phyloP scores from a whole-genome alignment of 2,113 vertebrate species.

The Cranoglanis bouderius region DNA sequence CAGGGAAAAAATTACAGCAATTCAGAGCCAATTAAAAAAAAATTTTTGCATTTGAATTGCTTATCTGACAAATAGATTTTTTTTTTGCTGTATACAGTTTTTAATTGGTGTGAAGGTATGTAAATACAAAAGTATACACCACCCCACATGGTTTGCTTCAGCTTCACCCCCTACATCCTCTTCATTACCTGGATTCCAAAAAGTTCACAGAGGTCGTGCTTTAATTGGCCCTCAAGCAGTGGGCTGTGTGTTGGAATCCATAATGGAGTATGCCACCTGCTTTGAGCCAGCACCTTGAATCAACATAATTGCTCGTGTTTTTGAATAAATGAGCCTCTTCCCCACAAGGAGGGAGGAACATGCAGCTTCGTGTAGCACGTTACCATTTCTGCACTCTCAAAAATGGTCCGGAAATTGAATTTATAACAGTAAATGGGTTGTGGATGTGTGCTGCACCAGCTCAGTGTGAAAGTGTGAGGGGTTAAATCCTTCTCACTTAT shows the following conservation, averaged over 20 bases:
- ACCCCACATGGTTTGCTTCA: slow-evolving; percentile 16
- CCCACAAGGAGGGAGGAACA: slow-evolving; percentile 3
- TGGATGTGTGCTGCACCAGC: not conserved
- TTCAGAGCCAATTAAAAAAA: not conserved
- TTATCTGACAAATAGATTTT: slow-evolving; percentile 19
- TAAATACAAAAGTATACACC: not conserved
- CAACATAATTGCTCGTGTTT: slow-evolving; percentile 36
- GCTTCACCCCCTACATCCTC: not conserved
- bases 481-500: slow-evolving; percentile 15
- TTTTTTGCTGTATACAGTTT: not conserved
- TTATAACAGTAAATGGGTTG: not conserved
- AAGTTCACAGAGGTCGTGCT: slow-evolving; percentile 23
- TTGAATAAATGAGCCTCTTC: slow-evolving; percentile 30
- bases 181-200: slow-evolving; percentile 31
- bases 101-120: slow-evolving; percentile 37
- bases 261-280: slow-evolving; percentile 40
- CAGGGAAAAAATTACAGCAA: slow-evolving; percentile 29
- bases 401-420: not conserved
- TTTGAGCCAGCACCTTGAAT: slow-evolving; percentile 27
- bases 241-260: slow-evolving; percentile 27
- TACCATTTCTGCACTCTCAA: not conserved
- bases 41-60: slow-evolving; percentile 15
- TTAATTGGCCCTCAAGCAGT: slow-evolving; percentile 46
- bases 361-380: not conserved
- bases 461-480: not conserved